Percentiles rank a stretch among this genome's conserved stretches.
phyloP scores from a whole-genome alignment of 1,140 invertebrate species.

The Bombus sibiricus region DNA sequence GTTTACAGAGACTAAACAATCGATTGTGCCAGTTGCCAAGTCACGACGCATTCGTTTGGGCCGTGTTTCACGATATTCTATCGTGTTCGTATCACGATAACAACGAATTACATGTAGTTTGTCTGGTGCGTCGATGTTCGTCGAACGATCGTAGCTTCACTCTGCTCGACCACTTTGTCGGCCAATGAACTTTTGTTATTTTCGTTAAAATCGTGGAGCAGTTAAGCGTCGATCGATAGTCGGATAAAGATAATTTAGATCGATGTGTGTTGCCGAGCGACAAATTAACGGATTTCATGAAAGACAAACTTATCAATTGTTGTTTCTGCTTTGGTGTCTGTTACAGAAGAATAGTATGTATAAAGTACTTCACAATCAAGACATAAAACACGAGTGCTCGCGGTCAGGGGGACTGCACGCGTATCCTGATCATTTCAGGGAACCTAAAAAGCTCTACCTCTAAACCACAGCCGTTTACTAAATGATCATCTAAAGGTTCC shows the following conservation, averaged over 20 bases:
- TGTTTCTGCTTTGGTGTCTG: constrained; percentile 4
- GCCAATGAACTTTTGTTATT: neutral
- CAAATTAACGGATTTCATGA: neutral
- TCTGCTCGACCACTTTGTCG: neutral
- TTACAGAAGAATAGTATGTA: constrained; percentile 81
- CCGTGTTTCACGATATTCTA: neutral
- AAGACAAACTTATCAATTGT: neutral
- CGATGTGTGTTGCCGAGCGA: neutral
- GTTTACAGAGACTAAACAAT: neutral
- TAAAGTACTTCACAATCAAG: constrained; percentile 76
- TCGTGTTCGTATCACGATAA: neutral
- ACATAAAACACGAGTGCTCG: constrained; percentile 78
- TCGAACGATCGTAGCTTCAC: neutral
- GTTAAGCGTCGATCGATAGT: neutral
- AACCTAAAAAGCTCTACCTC: constrained; percentile 64
- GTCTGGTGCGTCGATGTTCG: neutral
- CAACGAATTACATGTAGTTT: neutral
- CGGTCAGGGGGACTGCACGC: constrained; percentile 77
- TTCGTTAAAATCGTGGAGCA: neutral
- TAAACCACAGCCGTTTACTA: constrained; percentile 53
- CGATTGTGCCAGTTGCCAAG: neutral
- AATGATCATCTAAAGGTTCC: constrained; percentile 64
- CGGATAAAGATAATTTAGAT: neutral
- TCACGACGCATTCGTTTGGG: neutral
- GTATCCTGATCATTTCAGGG: constrained; percentile 81